Evolutionary conservation across 35 echinoderm and acorn worm genomes (phyloP), one percentile per base, ranked within the genome.

Genomic region (Apostichopus parvimensis): DNA sequence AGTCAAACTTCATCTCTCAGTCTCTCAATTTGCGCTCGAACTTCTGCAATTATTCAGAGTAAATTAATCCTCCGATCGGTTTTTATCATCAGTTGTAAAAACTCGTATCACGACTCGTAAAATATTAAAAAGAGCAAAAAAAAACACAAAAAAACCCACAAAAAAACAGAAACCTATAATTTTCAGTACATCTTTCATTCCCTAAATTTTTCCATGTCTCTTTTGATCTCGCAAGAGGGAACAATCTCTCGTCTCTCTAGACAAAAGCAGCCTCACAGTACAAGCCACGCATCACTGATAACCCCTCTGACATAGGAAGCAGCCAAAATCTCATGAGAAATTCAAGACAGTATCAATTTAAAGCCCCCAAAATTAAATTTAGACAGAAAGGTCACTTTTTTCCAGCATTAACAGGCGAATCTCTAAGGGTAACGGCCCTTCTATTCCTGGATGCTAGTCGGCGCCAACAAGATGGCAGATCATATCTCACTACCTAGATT

Each of bases 291-390:
- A 82, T 82, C 79, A 54, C 5, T 56, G 79, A 82, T 82, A 53
- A 82, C 25, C 34, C 34, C 25, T 56, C 79, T 82, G 79, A 82
- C 24, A 6, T 82, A 82, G 79, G 79, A 82, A 82, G 55, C 79
- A 53, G 13, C 54, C 8, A 17, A 45, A 17, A 6, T 82, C 79
- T 82, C 79, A 82, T n/a, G 78, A 80, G 78, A 80, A 80, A 80
- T 80, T 34, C n/a, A 15, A 53, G 79, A 56, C 25, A 82, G 79
- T 55, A 53, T 82, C 79, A 82, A 82, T 53, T 82, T 53, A 45
- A 82, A 53, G 2, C 79, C 79, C 64, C 64, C 64, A 82, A 20
- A 8, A 55, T 82, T 56, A 82, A 82, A 80, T 80, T 80, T 80
- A 80, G 79, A 80, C 11, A 14, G 5, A 82, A 82, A 82, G 79